phyloP scores from a whole-genome alignment of 2,888 invertebrate species.

The Dromius quadrimaculatus region DNA sequence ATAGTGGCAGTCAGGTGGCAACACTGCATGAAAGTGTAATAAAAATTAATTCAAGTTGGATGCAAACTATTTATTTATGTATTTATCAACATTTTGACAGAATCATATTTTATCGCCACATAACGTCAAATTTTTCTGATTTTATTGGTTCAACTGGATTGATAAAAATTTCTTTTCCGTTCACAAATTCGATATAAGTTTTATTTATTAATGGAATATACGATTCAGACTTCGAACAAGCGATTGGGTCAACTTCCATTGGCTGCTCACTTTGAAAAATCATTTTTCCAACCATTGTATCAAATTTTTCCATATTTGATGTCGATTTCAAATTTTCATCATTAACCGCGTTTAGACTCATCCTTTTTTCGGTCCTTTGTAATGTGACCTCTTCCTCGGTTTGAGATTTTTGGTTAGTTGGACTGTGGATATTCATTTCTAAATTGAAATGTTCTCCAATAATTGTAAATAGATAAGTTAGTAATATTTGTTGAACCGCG shows the following conservation, averaged over 20 bases:
- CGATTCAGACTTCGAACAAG: conserved; percentile 12
- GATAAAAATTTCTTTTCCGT: conserved; percentile 31
- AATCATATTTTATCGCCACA: conserved; percentile 6
- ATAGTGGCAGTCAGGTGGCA: no score
- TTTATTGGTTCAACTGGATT: conserved; percentile 30
- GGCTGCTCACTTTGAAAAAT: conserved; percentile 5
- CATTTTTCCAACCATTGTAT: conserved; percentile 29
- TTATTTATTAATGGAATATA: conserved; percentile 18
- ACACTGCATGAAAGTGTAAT: neutral
- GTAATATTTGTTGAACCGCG: conserved; percentile 8
- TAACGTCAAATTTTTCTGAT: conserved; percentile 28
- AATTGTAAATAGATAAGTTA: neutral
- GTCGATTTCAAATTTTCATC: conserved; percentile 6
- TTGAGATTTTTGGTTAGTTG: neutral
- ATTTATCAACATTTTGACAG: neutral
- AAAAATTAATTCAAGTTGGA: neutral
- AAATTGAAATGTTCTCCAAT: neutral
- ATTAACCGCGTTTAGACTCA: conserved; percentile 6
- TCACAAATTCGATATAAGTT: conserved; percentile 12
- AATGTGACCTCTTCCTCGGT: neutral
- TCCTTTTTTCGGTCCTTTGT: conserved; percentile 22
- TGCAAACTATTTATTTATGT: neutral
- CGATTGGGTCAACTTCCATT: neutral
- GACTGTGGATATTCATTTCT: neutral
- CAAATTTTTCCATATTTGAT: conserved; percentile 23